phyloP scores from a whole-genome alignment of 2,888 invertebrate genomes.

The Plutella xylostella region DNA sequence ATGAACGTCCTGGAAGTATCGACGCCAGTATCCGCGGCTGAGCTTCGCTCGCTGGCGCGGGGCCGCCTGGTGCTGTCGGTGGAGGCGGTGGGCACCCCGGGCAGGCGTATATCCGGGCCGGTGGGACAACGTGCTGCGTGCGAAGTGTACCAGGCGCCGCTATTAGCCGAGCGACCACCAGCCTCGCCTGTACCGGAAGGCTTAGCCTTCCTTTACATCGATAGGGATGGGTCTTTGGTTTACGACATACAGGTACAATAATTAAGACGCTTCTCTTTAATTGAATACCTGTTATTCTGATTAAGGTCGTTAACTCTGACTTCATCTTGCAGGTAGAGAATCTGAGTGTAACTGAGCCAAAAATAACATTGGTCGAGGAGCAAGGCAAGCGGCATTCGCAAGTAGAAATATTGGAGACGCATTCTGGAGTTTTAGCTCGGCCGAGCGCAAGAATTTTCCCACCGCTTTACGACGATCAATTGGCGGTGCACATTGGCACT shows the following conservation, averaged over 20 bases:
- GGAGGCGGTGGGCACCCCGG: slow-evolving; percentile 75
- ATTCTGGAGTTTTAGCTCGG: slow-evolving; percentile 80
- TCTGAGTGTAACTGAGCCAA: slow-evolving; percentile 70
- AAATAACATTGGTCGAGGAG: slow-evolving; percentile 79
- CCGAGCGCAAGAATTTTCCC: slow-evolving; percentile 85
- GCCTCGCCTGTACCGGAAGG: slow-evolving; percentile 70
- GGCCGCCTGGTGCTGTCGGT: slow-evolving; percentile 80
- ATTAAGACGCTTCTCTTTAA: no score
- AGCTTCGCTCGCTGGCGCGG: slow-evolving; percentile 80
- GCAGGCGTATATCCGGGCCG: slow-evolving; percentile 75
- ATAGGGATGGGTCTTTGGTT: slow-evolving; percentile 80
- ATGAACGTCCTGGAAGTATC: slow-evolving; percentile 83
- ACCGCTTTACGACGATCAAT: slow-evolving; percentile 83
- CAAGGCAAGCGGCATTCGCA: slow-evolving; percentile 78
- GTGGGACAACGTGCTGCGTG: slow-evolving; percentile 82
- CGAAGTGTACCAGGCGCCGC: slow-evolving; percentile 81
- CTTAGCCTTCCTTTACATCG: slow-evolving; percentile 82
- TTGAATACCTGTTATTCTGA: no score
- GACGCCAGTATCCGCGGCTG: slow-evolving; percentile 80
- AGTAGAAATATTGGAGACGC: slow-evolving; percentile 77
- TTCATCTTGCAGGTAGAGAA: slow-evolving; percentile 67
- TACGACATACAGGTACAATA: slow-evolving; percentile 82
- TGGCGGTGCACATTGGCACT: slow-evolving; percentile 78
- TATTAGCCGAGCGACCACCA: slow-evolving; percentile 65
- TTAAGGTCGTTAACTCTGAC: no score